Base-by-base conservation (phyloP, 2,113 vertebrate genomes). In the Rhegmatorhina hoffmannsi region DNA sequence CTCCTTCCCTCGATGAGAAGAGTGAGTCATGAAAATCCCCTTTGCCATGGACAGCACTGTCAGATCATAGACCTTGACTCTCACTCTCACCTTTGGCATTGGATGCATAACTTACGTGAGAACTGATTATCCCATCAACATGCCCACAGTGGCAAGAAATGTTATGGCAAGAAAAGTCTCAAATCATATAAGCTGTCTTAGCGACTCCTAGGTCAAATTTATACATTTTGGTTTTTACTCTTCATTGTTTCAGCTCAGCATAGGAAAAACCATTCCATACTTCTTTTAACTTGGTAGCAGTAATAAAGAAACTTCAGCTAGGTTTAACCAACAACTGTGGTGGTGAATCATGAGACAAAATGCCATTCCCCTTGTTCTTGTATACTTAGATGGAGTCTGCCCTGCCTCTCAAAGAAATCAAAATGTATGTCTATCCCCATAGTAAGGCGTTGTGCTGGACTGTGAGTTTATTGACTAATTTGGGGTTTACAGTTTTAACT, bases 261-360 rank as follows among this genome's bases (percentile, higher is more conserved):
- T 1, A 55, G 24, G 20, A 53, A 69, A 80, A 62, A 62, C 38
- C 1, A 2, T 13, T 67, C 55, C 0, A 0, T 33, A 7, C 10
- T 69, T 44, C 50, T 77, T 93, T 70, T 74, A 29, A 49, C 18
- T 53, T 60, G 1, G 1, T 28, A 28, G 25, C 8, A 20, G 33
- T 28, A 66, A 38, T 40, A 91, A 73, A 69, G 34, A 44, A 87
- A 23, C 36, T 60, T 11, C 11, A 36, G 13, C 9, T 66, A 55
- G 25, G 26, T 67, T 85, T 85, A 62, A 43, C 46, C 62, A 76
- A 83, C 72, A 68, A 12, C 14, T 58, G 1, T n/a, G 28, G 28
- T 44, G 78, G 20, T 25, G 28, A 83, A 34, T 49, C 74, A 46
- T 0, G 1, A 82, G 59, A 67, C 33, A 62, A 82, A 88, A 55